phyloP scores from a whole-genome alignment of 2,888 invertebrate genomes.

The Drosophila acutilabella region DNA sequence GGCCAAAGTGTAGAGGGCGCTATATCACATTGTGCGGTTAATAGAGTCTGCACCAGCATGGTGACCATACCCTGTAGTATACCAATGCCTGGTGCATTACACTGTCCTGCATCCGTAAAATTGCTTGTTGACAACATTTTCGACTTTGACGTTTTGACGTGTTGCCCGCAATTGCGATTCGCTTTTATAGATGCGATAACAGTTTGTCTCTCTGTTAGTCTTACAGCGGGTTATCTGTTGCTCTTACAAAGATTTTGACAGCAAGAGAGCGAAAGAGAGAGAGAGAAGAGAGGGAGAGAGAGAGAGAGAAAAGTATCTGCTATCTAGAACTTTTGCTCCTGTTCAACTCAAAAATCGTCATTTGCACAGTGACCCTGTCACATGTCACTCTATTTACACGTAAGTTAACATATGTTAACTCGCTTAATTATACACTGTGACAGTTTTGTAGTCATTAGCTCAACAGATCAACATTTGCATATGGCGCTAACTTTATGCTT shows the following conservation, averaged over 20 bases:
- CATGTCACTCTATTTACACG: background rate
- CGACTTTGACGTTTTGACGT: constrained; percentile 33
- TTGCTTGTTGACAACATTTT: constrained; percentile 37
- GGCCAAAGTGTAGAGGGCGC: constrained; percentile 87
- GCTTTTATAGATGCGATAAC: constrained; percentile 66
- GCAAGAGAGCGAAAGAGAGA: background rate
- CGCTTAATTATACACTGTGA: background rate
- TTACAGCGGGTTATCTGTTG: constrained; percentile 11
- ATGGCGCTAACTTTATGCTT: no score
- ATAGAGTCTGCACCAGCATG: constrained; percentile 87
- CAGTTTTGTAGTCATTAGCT: constrained; percentile 1
- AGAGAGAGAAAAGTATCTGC: background rate
- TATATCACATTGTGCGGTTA: constrained; percentile 87
- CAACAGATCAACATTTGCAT: background rate
- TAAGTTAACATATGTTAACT: background rate
- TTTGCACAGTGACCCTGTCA: constrained; percentile 7
- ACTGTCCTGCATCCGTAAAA: constrained; percentile 43
- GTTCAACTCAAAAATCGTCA: background rate
- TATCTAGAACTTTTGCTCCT: background rate
- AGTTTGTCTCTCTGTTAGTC: background rate
- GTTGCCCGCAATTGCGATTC: constrained; percentile 9
- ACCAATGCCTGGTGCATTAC: constrained; percentile 71
- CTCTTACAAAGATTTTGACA: background rate
- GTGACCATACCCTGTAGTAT: constrained; percentile 85
- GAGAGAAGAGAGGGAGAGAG: background rate